Conservation (phyloP, 2,797 vertebrate species). For the Propithecus deckenii region DNA sequence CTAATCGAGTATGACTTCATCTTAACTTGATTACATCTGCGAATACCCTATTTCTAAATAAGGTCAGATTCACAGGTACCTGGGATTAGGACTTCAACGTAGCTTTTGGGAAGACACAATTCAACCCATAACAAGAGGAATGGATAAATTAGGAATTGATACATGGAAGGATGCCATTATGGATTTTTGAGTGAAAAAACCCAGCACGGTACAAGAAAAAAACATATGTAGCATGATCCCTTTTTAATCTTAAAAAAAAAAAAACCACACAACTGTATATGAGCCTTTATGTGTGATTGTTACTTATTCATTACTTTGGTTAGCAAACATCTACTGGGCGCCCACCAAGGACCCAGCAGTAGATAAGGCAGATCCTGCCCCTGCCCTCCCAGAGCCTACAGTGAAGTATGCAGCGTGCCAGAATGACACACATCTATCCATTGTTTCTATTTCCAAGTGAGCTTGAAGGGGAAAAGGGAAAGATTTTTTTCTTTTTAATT, state of each 20-base stretch:
- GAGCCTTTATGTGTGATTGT: neutral
- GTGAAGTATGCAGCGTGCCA: neutral
- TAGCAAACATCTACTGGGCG: neutral
- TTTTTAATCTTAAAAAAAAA: neutral
- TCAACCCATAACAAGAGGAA: neutral
- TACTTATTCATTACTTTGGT: neutral
- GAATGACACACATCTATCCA: neutral
- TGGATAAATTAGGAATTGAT: neutral
- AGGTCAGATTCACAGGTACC: neutral
- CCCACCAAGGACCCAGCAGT: neutral
- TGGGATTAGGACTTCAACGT: neutral
- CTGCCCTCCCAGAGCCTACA: neutral
- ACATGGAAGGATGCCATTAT: neutral
- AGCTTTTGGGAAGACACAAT: neutral
- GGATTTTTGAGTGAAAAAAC: neutral
- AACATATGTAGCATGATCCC: neutral
- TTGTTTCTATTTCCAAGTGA: slow-evolving; percentile 16
- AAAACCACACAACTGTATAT: neutral
- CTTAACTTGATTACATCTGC: neutral
- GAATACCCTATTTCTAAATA: neutral
- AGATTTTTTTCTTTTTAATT: neutral
- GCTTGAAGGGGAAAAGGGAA: neutral
- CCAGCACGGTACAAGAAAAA: neutral
- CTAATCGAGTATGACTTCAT: neutral
- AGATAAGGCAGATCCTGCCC: neutral